Conservation (phyloP, 2,888 invertebrate genomes). For the Lomographa bimaculata region DNA sequence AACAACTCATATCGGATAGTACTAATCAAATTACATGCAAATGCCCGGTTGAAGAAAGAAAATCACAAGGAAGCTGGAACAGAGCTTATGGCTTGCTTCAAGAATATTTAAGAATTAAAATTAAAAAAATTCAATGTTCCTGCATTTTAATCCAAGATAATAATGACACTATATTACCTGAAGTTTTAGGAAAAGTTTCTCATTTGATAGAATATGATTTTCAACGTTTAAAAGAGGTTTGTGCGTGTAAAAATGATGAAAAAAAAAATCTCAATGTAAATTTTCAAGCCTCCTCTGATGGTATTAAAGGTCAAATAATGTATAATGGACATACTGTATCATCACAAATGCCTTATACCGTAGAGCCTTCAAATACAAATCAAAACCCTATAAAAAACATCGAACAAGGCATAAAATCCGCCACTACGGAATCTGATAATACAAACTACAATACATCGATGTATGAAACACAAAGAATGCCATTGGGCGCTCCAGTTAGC, state of each 20-base stretch:
- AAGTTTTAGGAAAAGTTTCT: constrained; percentile 59
- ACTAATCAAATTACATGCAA: constrained; percentile 52
- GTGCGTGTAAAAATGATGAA: constrained; percentile 45
- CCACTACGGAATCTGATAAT: no score
- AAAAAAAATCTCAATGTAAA: constrained; percentile 42
- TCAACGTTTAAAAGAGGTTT: constrained; percentile 57
- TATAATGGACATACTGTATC: no score
- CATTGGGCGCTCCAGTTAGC: no score
- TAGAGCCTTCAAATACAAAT: no score
- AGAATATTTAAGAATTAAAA: constrained; percentile 73
- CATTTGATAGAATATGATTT: constrained; percentile 70
- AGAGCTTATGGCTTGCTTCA: constrained; percentile 67
- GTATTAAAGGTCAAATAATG: no score
- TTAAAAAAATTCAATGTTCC: constrained; percentile 60
- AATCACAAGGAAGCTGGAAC: constrained; percentile 58
- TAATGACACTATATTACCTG: constrained; percentile 47
- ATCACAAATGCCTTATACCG: no score
- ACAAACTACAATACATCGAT: no score
- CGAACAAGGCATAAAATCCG: no score
- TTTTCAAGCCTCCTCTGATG: no score
- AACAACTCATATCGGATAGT: constrained; percentile 58
- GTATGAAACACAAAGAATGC: no score
- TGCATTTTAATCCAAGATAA: constrained; percentile 44
- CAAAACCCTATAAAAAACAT: no score
- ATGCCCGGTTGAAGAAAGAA: constrained; percentile 39